These are phyloP conservation scores for Reticulitermes lucifugus DNA, from an alignment of 2,888 invertebrate species.

Conservation along the genomic window DNA sequence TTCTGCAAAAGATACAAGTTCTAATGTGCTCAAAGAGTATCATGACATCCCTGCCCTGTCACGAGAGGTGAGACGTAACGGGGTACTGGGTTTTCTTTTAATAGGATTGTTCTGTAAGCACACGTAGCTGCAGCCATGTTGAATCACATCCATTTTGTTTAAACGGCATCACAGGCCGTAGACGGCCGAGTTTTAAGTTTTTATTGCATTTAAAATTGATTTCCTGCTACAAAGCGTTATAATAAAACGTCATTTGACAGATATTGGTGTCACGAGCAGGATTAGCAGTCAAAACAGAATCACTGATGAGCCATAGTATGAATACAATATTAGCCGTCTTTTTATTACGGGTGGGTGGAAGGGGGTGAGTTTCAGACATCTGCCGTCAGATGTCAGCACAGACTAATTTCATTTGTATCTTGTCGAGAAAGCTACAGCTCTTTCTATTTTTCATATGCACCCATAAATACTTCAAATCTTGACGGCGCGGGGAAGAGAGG, in stretches of 20 bases:
- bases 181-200: not conserved
- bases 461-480: conserved; percentile 50
- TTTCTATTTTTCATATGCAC: conserved; percentile 35
- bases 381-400: conserved; percentile 46
- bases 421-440: conserved; percentile 26
- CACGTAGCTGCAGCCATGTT: not conserved
- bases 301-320: conserved; percentile 34
- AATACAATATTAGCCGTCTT: conserved; percentile 47
- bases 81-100: no score
- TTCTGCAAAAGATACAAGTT: no score
- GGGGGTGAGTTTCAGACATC: conserved; percentile 12
- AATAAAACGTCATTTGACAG: conserved; percentile 30
- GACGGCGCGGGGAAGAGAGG: not conserved
- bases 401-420: conserved; percentile 51
- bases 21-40: no score
- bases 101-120: no score
- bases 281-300: conserved; percentile 45
- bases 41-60: no score
- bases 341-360: conserved; percentile 38
- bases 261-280: conserved; percentile 37
- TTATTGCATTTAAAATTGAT: conserved; percentile 28
- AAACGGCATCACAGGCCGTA: not conserved
- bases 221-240: conserved; percentile 22
- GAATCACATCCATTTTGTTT: not conserved
- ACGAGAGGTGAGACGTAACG: no score